A percentile compares a stretch with the other conserved stretches of the same genome.
phyloP scores from a whole-genome alignment of 2,113 vertebrate genomes.

The Speoplatyrhinus poulsoni region DNA sequence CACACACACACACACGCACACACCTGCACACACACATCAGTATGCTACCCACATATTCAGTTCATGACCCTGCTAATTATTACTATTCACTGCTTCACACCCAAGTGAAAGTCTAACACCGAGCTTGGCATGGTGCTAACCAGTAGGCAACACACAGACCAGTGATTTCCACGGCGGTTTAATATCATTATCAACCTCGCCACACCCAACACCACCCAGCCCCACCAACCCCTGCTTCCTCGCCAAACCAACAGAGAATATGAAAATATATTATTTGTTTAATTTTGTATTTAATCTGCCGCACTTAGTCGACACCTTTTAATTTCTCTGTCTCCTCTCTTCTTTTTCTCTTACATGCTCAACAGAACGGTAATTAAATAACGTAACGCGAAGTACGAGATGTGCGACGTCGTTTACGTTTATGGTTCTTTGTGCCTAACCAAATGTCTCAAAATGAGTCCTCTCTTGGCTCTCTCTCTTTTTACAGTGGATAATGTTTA shows the following conservation, averaged over 20 bases:
- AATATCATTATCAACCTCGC: slow-evolving; percentile 79
- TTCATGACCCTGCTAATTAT: slow-evolving; percentile 81
- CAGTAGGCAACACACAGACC: slow-evolving; percentile 70
- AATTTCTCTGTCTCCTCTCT: slow-evolving; percentile 16
- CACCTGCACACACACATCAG: slow-evolving; percentile 43
- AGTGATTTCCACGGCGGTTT: slow-evolving; percentile 79
- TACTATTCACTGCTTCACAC: slow-evolving; percentile 76
- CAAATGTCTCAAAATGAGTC: neutral
- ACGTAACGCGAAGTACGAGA: slow-evolving; percentile 26
- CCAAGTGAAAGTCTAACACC: slow-evolving; percentile 70
- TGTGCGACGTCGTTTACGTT: slow-evolving; percentile 13
- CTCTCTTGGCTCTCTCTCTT: neutral
- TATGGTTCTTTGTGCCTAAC: neutral
- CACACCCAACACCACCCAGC: slow-evolving; percentile 61
- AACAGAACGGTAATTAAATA: slow-evolving; percentile 41
- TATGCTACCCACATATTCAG: slow-evolving; percentile 77
- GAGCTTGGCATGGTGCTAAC: slow-evolving; percentile 66
- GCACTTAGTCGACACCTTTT: slow-evolving; percentile 45
- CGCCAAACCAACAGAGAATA: slow-evolving; percentile 71
- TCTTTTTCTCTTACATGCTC: slow-evolving; percentile 7
- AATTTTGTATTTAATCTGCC: slow-evolving; percentile 69
- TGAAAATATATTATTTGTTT: slow-evolving; percentile 78
- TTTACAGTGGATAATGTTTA: neutral
- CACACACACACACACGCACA: slow-evolving; percentile 15
- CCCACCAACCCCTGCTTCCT: slow-evolving; percentile 42